phyloP scores from a whole-genome alignment of 2,797 vertebrate species.

The Aeoliscus strigatus region DNA sequence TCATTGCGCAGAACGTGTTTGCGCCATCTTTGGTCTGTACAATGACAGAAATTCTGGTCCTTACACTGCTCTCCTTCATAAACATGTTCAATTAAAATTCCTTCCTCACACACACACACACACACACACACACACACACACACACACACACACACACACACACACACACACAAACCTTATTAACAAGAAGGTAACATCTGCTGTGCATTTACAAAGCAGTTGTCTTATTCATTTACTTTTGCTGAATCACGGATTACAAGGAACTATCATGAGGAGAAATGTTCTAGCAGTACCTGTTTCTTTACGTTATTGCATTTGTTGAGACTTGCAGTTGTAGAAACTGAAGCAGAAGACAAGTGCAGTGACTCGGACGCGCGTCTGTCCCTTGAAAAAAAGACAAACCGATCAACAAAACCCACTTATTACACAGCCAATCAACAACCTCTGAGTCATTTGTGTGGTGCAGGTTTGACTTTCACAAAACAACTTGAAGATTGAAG shows the following conservation, averaged over 20 bases:
- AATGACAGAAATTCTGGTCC: background rate
- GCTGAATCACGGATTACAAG: too few species aligned
- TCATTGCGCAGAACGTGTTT: slow-evolving; percentile 88
- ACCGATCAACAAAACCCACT: background rate
- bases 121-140: too few species aligned
- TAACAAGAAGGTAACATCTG: too few species aligned
- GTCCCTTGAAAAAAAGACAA: slow-evolving; percentile 32
- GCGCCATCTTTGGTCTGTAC: slow-evolving; percentile 85
- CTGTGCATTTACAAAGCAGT: too few species aligned
- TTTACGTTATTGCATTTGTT: slow-evolving; percentile 39
- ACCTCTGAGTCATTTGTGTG: background rate
- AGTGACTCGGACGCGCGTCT: slow-evolving; percentile 38
- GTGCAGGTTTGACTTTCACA: too few species aligned
- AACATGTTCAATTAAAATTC: too few species aligned
- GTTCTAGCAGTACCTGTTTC: slow-evolving; percentile 43
- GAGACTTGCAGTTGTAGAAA: slow-evolving; percentile 17
- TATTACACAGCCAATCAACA: background rate
- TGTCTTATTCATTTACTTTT: too few species aligned
- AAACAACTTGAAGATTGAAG: too few species aligned
- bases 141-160: too few species aligned
- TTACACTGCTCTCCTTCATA: too few species aligned
- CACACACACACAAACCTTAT: too few species aligned
- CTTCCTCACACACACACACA: too few species aligned
- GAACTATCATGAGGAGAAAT: background rate
- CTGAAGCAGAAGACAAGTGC: slow-evolving; percentile 37